A percentile compares a stretch with the other conserved stretches of the same genome.
phyloP scores from a whole-genome alignment of 2,797 vertebrate genomes.

The Artibeus jamaicensis region DNA sequence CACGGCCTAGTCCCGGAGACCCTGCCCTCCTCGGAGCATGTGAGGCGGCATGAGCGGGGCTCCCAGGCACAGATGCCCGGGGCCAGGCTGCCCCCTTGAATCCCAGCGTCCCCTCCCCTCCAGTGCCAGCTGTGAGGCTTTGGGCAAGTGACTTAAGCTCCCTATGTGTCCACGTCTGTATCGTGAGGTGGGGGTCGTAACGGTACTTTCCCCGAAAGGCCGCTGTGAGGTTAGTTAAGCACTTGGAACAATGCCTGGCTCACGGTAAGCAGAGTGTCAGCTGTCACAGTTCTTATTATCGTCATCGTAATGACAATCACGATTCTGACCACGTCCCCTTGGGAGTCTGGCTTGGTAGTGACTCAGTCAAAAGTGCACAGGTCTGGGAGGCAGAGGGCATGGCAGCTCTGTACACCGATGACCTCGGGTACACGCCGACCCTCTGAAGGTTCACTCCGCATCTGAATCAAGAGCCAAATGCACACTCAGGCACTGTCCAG shows the following conservation, averaged over 20 bases:
- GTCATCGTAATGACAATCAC: rapidly evolving
- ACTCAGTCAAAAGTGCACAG: background rate
- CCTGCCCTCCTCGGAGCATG: no score
- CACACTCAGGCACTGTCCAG: background rate
- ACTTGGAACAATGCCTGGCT: background rate
- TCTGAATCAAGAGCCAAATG: background rate
- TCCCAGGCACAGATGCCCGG: background rate
- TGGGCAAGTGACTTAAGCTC: background rate
- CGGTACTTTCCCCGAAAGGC: background rate
- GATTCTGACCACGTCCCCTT: background rate
- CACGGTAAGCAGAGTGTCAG: background rate
- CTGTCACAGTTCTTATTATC: rapidly evolving
- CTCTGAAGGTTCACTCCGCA: background rate
- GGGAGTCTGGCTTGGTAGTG: background rate
- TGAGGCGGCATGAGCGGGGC: rapidly evolving
- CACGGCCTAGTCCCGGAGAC: background rate
- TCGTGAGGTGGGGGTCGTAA: rapidly evolving
- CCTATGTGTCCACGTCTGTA: background rate
- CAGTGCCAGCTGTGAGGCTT: background rate
- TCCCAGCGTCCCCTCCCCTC: no score
- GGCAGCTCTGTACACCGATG: background rate
- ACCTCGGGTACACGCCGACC: background rate
- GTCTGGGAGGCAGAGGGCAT: background rate
- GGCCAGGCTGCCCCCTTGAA: background rate
- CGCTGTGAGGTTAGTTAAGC: background rate